Conservation (phyloP, 2,888 invertebrate species). For the Teleogryllus oceanicus region DNA sequence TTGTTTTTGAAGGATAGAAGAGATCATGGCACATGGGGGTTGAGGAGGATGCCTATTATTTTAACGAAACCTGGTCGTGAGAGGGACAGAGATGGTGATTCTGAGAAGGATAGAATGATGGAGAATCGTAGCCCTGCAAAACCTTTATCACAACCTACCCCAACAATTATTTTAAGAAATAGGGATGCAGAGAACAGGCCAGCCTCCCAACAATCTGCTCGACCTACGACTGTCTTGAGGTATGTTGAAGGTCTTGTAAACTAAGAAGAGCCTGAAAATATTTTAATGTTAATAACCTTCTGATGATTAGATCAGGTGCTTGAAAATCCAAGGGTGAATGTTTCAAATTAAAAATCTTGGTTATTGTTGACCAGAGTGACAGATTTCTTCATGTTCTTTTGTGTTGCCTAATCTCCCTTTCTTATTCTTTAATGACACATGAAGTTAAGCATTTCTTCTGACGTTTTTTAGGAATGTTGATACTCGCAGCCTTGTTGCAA, state of each 20-base stretch:
- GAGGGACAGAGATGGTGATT: constrained; percentile 44
- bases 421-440: too few relatives aligned
- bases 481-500: too few relatives aligned
- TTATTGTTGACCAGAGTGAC: too few relatives aligned
- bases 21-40: constrained; percentile 25
- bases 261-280: too few relatives aligned
- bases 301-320: too few relatives aligned
- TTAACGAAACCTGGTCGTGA: constrained; percentile 51
- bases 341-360: too few relatives aligned
- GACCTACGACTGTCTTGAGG: constrained; percentile 39
- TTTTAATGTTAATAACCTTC: too few relatives aligned
- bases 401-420: too few relatives aligned
- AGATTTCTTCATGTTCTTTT: too few relatives aligned
- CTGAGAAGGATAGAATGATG: constrained; percentile 33
- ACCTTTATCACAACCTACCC: constrained; percentile 49
- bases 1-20: constrained; percentile 29
- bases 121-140: constrained; percentile 46
- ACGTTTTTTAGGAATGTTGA: too few relatives aligned
- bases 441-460: too few relatives aligned
- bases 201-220: constrained; percentile 57
- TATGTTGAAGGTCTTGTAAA: background rate
- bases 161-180: constrained; percentile 67
- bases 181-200: constrained; percentile 61
- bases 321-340: too few relatives aligned
- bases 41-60: constrained; percentile 31